phyloP scores from a whole-genome alignment of 92 coral and sea anemone genomes.

The Zoanthus gigantus region DNA sequence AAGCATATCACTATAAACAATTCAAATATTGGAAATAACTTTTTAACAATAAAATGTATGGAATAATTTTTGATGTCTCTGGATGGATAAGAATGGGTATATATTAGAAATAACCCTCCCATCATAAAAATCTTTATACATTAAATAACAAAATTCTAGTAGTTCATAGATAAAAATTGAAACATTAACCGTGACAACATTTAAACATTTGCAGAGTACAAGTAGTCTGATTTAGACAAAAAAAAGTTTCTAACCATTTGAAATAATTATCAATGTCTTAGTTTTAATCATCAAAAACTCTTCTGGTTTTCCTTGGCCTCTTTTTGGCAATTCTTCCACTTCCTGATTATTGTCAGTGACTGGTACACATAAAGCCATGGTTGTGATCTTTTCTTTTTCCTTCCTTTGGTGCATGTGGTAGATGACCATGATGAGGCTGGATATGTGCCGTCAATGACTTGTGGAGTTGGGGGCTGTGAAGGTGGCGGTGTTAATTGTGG shows the following conservation, averaged over 20 bases:
- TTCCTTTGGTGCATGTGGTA: neutral
- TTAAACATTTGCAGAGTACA: too few species aligned
- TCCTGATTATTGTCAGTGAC: neutral
- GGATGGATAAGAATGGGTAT: too few species aligned
- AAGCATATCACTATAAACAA: too few species aligned
- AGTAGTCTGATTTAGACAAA: too few species aligned
- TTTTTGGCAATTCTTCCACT: neutral
- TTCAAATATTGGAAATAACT: too few species aligned
- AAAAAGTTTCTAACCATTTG: too few species aligned
- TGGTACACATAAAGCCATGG: neutral
- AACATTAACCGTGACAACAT: neutral
- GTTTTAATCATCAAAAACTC: neutral
- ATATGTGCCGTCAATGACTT: neutral
- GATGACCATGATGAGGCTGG: slow-evolving; percentile 15
- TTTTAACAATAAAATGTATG: too few species aligned
- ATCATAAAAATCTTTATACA: too few species aligned
- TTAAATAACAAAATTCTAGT: neutral
- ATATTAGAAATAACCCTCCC: too few species aligned
- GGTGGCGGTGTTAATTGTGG: neutral
- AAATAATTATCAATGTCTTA: neutral
- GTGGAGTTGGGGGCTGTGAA: slow-evolving; percentile 19
- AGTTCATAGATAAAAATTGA: neutral
- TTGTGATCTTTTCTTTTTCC: neutral
- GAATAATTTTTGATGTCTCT: too few species aligned
- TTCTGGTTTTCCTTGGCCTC: neutral